Evolutionary conservation across 1,140 invertebrate species (phyloP).

Genomic region (Euwallacea fornicatus): DNA sequence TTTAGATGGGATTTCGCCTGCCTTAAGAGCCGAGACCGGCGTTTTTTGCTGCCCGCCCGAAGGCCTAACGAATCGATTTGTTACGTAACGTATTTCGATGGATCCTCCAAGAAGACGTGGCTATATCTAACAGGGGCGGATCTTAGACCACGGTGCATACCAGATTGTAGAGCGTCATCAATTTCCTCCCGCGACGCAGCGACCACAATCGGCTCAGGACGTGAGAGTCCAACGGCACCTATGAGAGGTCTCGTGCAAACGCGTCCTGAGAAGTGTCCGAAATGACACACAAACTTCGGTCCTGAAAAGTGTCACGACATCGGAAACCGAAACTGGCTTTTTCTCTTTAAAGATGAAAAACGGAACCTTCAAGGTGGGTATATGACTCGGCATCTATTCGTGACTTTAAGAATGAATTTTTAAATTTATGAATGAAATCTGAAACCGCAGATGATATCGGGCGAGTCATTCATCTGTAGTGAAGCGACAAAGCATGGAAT

Average conservation of each 20-base stretch:
- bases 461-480: slow-evolving; percentile 24
- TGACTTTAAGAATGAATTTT: slow-evolving; percentile 33
- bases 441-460: slow-evolving; percentile 30
- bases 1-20: slow-evolving; percentile 34
- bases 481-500: slow-evolving; percentile 28
- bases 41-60: slow-evolving; percentile 30
- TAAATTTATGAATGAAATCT: slow-evolving; percentile 37
- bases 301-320: slow-evolving; percentile 17
- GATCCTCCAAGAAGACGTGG: slow-evolving; percentile 15
- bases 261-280: too few relatives aligned
- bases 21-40: slow-evolving; percentile 35
- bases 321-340: slow-evolving; percentile 2
- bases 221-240: too few relatives aligned
- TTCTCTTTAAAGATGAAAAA: slow-evolving; percentile 16
- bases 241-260: too few relatives aligned
- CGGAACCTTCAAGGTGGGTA: slow-evolving; percentile 30
- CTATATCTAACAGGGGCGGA: slow-evolving; percentile 27
- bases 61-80: slow-evolving; percentile 34
- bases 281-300: slow-evolving; percentile 2
- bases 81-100: slow-evolving; percentile 34
- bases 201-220: too few relatives aligned
- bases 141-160: too few relatives aligned
- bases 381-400: slow-evolving; percentile 31
- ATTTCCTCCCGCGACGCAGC: too few relatives aligned
- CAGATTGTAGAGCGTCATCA: too few relatives aligned